phyloP scores from a whole-genome alignment of 2,888 invertebrate species.

The Bugulina stolonifera region DNA sequence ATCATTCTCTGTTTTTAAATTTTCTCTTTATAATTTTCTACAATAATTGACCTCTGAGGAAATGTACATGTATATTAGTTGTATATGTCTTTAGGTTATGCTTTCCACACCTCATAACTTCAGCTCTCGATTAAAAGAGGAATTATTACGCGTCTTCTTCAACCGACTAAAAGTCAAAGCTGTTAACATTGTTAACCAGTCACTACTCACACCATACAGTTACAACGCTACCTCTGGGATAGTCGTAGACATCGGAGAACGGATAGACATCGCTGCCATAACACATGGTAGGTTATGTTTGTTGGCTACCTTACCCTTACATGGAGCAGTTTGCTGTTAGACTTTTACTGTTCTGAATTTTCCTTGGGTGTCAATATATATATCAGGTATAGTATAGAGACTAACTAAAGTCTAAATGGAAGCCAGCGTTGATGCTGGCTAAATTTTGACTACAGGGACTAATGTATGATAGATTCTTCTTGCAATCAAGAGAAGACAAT shows the following conservation, averaged over 20 bases:
- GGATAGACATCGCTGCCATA: conserved; percentile 58
- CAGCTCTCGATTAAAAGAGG: conserved; percentile 52
- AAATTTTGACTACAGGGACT: no score
- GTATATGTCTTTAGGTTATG: conserved; percentile 42
- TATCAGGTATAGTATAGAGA: no score
- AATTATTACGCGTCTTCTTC: conserved; percentile 54
- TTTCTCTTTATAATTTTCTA: background rate
- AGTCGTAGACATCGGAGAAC: conserved; percentile 60
- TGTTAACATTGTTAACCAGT: conserved; percentile 58
- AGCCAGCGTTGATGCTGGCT: no score
- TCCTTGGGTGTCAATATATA: no score
- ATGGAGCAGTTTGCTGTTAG: no score
- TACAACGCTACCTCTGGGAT: conserved; percentile 60
- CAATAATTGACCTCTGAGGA: background rate
- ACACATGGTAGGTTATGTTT: conserved; percentile 55
- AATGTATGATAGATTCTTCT: no score
- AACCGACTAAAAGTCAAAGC: conserved; percentile 52
- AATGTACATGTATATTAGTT: background rate
- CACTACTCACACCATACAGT: conserved; percentile 58
- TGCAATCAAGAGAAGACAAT: no score
- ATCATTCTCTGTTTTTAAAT: no score
- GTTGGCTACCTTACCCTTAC: no score
- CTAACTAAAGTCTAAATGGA: no score
- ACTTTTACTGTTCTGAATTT: no score
- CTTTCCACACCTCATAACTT: conserved; percentile 56